Percentiles rank a stretch among this genome's conserved stretches.
These are phyloP conservation scores for Tyrophagus putrescentiae DNA, from an alignment of 1,140 invertebrate genomes.

Conservation along the genomic window DNA sequence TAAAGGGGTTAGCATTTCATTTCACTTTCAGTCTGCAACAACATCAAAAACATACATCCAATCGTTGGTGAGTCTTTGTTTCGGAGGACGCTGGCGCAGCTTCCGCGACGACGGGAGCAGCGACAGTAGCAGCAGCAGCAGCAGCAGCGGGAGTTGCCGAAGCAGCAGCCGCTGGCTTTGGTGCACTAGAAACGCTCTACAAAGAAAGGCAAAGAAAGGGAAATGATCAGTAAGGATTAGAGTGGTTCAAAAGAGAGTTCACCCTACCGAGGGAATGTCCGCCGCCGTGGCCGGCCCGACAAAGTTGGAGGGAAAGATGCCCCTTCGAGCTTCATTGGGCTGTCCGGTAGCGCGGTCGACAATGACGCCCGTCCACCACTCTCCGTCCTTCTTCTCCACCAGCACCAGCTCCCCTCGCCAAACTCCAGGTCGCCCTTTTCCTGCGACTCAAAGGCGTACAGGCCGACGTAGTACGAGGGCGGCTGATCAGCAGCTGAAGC, in stretches of 20 bases:
- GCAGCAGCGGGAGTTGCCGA: background rate
- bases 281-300: slow-evolving; percentile 40
- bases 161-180: background rate
- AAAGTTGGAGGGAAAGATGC: slow-evolving; percentile 92
- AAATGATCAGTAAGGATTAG: background rate
- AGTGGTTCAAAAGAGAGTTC: too few relatives aligned
- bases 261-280: slow-evolving; percentile 16
- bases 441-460: slow-evolving; percentile 49
- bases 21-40: too few relatives aligned
- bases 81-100: background rate
- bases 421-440: slow-evolving; percentile 84
- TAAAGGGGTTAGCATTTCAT: background rate
- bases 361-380: slow-evolving; percentile 94
- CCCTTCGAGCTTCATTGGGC: slow-evolving; percentile 40
- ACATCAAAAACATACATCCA: background rate
- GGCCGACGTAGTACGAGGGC: slow-evolving; percentile 53
- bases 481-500: background rate
- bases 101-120: background rate
- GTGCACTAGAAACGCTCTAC: background rate
- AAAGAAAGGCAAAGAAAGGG: background rate
- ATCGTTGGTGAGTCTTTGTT: slow-evolving; percentile 2
- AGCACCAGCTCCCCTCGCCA: slow-evolving; percentile 74
- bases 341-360: slow-evolving; percentile 37
- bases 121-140: background rate
- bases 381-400: slow-evolving; percentile 74